phyloP scores from a whole-genome alignment of 2,113 vertebrate species.

The Zosterops japonicus region DNA sequence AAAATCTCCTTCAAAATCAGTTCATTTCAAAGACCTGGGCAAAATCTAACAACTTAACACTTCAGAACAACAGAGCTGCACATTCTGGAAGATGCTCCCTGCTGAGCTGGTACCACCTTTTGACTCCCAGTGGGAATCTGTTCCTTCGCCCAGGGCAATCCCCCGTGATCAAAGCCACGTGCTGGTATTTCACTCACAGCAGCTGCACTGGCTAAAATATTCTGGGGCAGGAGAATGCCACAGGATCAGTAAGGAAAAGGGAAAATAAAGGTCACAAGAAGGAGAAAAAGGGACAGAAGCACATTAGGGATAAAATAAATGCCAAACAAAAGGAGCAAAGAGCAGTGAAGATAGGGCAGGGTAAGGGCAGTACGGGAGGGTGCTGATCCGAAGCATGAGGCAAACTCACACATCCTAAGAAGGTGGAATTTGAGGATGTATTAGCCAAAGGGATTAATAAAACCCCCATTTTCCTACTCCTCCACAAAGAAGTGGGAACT shows the following conservation, averaged over 20 bases:
- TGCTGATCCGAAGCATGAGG: background rate
- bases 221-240: background rate
- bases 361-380: background rate
- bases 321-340: background rate
- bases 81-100: background rate
- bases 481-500: background rate
- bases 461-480: background rate
- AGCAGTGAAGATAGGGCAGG: background rate
- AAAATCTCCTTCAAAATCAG: background rate
- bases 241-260: background rate
- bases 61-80: background rate
- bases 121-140: background rate
- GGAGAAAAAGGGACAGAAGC: background rate
- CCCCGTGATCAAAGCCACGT: accelerated
- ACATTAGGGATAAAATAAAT: background rate
- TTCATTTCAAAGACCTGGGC: background rate
- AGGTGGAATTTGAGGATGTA: background rate
- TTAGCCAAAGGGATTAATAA: background rate
- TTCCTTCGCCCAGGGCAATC: background rate
- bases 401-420: background rate
- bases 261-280: background rate
- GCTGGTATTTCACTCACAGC: background rate
- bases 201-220: background rate
- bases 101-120: background rate
- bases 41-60: background rate